Percentiles rank a stretch among this genome's conserved stretches.
phyloP scores from a whole-genome alignment of 2,888 invertebrate genomes.

The Rutpela maculata region DNA sequence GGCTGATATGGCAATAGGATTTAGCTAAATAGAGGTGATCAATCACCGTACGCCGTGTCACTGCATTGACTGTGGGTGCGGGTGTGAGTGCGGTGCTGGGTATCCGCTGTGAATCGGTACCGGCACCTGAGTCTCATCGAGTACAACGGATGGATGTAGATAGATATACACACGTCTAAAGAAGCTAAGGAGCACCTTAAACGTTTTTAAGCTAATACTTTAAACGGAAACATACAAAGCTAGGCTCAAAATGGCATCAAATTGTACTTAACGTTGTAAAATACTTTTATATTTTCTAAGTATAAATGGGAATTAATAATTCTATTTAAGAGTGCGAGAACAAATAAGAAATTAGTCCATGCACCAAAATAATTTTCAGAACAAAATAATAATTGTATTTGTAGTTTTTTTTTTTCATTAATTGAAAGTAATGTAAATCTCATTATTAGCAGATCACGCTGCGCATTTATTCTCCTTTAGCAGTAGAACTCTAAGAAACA shows the following conservation, averaged over 20 bases:
- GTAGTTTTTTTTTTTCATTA: no score
- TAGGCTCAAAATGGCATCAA: not conserved
- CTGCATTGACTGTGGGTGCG: slow-evolving; percentile 66
- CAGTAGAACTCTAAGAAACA: no score
- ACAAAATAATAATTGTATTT: no score
- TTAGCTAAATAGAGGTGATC: slow-evolving; percentile 72
- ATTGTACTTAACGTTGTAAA: not conserved
- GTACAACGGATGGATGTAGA: slow-evolving; percentile 31
- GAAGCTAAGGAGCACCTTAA: slow-evolving; percentile 19
- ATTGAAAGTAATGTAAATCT: no score
- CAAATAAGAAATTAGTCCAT: no score
- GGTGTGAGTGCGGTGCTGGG: slow-evolving; percentile 62
- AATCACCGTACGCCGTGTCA: slow-evolving; percentile 73
- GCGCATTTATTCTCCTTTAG: no score
- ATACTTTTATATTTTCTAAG: not conserved
- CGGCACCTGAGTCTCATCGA: slow-evolving; percentile 68
- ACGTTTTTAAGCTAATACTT: not conserved
- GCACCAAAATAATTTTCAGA: no score
- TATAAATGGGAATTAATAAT: not conserved
- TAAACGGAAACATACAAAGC: not conserved
- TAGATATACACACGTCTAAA: slow-evolving; percentile 29
- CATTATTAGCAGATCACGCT: no score
- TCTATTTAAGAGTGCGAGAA: no score
- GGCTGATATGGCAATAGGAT: slow-evolving; percentile 74
- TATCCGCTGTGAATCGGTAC: slow-evolving; percentile 65